Evolutionary conservation across 2,888 invertebrate genomes (phyloP), one percentile per base, ranked within the genome.

Genomic region (Dichetophora obliterata): DNA sequence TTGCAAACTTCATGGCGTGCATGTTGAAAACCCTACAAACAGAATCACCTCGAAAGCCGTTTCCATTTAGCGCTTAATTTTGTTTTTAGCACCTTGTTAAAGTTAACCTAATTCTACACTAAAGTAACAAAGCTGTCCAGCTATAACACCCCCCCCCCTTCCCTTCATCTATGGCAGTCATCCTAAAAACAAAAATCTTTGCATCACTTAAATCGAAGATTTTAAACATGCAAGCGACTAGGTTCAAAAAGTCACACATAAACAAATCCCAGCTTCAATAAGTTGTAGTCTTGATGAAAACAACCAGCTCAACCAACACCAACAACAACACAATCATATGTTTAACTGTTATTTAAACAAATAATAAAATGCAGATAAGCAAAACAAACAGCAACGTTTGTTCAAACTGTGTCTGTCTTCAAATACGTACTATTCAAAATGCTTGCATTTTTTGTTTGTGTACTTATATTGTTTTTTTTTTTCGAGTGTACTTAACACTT

Each of bases 71-170:
- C 52, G 74, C 74, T 74, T 66, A 50, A 74, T 66, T 66, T 74
- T 24, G 34, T 74, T 74, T n/a, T 74, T 66, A 74, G 74, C 74
- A 74, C 66, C 74, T 74, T 66, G 52, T 74, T 74, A 66, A 74
- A 54, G 37, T 52, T 54, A 66, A 34, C 66, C 66, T 66, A 31
- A 74, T 34, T 63, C 24, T 50, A n/a, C n/a, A n/a, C 34, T 54
- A 9, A 16, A 31, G n/a, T 11, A 22, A 37, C 54, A 54, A 16
- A 3, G 19, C 24, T 52, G 14, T 6, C 16, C 69, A 14, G 27
- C 59, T 27, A 22, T 27, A 4, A 59, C 24, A 9, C 24, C 27
- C 11, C 24, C 24, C 24, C 27, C 11, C 24, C 16, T 27, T 22
- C 9, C 3, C 19, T 31, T 4, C 24, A 27, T 22, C 22, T 19